A percentile compares a stretch with the other conserved stretches of the same genome.
Conservation (phyloP, 2,888 invertebrate genomes). For the Xylophagus ater region DNA sequence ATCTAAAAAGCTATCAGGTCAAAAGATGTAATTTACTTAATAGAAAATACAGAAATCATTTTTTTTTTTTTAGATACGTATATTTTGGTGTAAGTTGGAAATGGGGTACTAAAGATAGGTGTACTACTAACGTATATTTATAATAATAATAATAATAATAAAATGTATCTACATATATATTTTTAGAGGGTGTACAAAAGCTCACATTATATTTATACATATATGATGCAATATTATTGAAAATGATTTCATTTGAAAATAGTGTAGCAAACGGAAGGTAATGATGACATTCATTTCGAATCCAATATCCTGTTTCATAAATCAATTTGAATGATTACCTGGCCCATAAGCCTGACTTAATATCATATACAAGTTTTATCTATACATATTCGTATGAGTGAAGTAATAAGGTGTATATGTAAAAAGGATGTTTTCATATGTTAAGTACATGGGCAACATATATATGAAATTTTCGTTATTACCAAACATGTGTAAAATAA, state of each 20-base stretch:
- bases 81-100: neutral
- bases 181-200: no score
- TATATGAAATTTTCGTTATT: no score
- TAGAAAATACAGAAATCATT: neutral
- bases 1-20: neutral
- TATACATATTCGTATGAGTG: no score
- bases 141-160: neutral
- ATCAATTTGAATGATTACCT: constrained; percentile 21
- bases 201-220: no score
- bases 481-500: no score
- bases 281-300: constrained; percentile 23
- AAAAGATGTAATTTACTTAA: constrained; percentile 1
- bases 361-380: no score
- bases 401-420: no score
- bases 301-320: constrained; percentile 23
- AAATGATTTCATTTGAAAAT: neutral
- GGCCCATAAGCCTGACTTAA: no score
- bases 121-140: neutral
- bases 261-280: constrained; percentile 19
- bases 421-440: no score
- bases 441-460: no score
- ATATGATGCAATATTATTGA: constrained; percentile 1
- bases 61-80: neutral
- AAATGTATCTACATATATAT: neutral
- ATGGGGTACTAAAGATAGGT: neutral